These are phyloP conservation scores for Alectura lathami DNA, from an alignment of 2,113 vertebrate species.

Conservation along the genomic window DNA sequence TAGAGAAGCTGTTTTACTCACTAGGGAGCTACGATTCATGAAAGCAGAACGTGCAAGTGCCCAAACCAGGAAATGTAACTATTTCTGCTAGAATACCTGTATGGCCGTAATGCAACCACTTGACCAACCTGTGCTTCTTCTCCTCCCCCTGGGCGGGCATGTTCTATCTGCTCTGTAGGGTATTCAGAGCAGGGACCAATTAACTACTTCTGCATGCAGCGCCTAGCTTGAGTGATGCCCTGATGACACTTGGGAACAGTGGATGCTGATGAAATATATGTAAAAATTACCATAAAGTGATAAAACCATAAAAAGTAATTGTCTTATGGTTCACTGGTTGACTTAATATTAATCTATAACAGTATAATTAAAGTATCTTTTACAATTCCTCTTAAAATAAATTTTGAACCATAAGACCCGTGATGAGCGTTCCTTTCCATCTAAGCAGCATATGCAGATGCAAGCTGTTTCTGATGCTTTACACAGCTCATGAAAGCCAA, in stretches of 20 bases:
- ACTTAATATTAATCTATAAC: background rate
- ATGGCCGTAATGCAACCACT: background rate
- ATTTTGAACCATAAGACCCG: background rate
- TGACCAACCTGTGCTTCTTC: background rate
- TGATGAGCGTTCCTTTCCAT: background rate
- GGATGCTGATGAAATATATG: background rate
- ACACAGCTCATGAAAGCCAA: background rate
- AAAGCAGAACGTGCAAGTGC: background rate
- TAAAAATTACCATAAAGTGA: background rate
- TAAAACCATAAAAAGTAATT: background rate
- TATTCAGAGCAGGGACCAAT: background rate
- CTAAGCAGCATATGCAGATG: background rate
- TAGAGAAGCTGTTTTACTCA: background rate
- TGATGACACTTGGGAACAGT: background rate
- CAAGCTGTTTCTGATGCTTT: background rate
- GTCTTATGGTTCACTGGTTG: background rate
- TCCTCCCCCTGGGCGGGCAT: background rate
- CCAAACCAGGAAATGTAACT: background rate
- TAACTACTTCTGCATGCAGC: background rate
- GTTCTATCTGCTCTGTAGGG: rapidly evolving
- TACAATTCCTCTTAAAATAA: background rate
- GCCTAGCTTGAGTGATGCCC: background rate
- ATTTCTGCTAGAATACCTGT: background rate
- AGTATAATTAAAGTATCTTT: background rate
- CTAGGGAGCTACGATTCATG: background rate